Evolutionary conservation across 2,797 vertebrate species (phyloP), one percentile per base, ranked within the genome.

Genomic region (Heteromormyrus szaboi): DNA sequence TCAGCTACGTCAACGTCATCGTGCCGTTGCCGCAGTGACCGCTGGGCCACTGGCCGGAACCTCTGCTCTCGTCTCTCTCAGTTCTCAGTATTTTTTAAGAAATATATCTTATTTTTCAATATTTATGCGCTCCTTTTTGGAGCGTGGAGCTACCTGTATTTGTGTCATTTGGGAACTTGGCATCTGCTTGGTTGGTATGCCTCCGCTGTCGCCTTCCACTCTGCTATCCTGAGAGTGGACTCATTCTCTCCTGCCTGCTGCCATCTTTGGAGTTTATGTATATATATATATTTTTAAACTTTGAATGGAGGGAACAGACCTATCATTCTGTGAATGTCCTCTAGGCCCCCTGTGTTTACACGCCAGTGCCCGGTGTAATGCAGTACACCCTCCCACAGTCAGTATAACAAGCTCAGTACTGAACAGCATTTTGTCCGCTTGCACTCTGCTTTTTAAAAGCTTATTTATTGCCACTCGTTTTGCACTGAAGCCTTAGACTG

Each of bases 1-100:
- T 97, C 92, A 97, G 94, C 93, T 98, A 98, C 25, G 97, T 98
- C 85, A 95, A 97, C 85, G 96, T 98, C 90, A 94, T 99, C 84
- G 96, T 98, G 91, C 97, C 97, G 91, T 95, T 99, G 92, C 97
- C 97, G 88, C 95, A 95, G 90, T 97, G 95, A 95, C 76, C 14
- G 7, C 19, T 17, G n/a, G 44, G 19, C 44, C 17, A 8, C 3
- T 50, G 6, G 33, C 44, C 11, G 44, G n/a, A 48, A 46, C 41
- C 41, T 84, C 81, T 84, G 44, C 22, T 29, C 11, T 33, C 12
- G 14, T 54, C 53, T 86, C 85, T 37, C 85, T 17, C 51, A 86
- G 51, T 50, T 53, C n/a, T 17, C 25, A 25, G 14, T 14, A 56
- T 86, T 86, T 56, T 86, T 51, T 56, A 25, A 37, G 51, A 54